Evolutionary conservation across 92 coral and sea anemone species (phyloP).

Genomic region (Epizoanthus fatuus): DNA sequence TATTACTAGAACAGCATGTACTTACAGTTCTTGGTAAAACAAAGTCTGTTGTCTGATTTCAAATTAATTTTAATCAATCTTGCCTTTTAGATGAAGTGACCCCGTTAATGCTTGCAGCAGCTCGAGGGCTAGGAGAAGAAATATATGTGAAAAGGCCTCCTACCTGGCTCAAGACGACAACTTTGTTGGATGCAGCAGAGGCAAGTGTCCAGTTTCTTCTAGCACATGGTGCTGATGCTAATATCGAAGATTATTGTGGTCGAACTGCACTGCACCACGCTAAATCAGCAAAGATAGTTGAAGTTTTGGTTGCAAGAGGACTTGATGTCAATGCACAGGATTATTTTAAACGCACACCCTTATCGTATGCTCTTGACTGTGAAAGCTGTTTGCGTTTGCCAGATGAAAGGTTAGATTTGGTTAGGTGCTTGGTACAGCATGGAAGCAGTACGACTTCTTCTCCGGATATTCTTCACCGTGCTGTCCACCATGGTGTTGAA

Average conservation of each 20-base stretch:
- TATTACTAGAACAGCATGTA: too few species aligned
- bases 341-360: slow-evolving; percentile 17
- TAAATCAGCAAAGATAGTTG: slow-evolving; percentile 28
- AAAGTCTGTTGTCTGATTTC: too few species aligned
- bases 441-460: too few species aligned
- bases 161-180: slow-evolving; percentile 2
- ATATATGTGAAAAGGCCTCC: too few species aligned
- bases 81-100: not conserved
- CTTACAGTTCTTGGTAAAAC: too few species aligned
- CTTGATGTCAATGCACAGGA: slow-evolving; percentile 25
- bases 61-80: too few species aligned
- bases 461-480: slow-evolving; percentile 48
- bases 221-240: not conserved
- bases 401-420: slow-evolving; percentile 25
- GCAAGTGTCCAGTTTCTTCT: slow-evolving; percentile 12
- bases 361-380: slow-evolving; percentile 13
- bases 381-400: not conserved
- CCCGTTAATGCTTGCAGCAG: slow-evolving; percentile 38
- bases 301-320: slow-evolving; percentile 23
- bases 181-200: slow-evolving; percentile 33
- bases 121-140: too few species aligned
- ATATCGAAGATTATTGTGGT: not conserved
- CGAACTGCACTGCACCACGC: slow-evolving; percentile 33
- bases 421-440: slow-evolving; percentile 15
- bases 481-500: slow-evolving; percentile 22